Percentiles rank a stretch among this genome's conserved stretches.
Conservation (phyloP, 2,113 vertebrate species). For the Tringa solitaria region DNA sequence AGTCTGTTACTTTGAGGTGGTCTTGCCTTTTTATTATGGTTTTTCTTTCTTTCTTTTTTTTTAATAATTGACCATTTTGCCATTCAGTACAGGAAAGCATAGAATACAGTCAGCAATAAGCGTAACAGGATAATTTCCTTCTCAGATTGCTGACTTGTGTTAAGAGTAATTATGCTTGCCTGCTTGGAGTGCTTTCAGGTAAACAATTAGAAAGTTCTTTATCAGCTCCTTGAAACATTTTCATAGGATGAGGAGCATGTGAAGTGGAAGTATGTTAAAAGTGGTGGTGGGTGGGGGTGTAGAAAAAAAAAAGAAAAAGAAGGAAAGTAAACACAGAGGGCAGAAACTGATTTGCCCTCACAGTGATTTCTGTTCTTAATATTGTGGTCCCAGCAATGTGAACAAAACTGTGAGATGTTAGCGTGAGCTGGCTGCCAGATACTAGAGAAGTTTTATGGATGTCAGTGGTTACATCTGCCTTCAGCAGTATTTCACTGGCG, state of each 20-base stretch:
- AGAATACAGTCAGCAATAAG: constrained; percentile 11
- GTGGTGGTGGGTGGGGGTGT: too few relatives aligned
- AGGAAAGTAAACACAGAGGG: not conserved
- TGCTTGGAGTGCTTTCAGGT: constrained; percentile 26
- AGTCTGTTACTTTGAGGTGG: not conserved
- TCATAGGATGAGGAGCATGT: not conserved
- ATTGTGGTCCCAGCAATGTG: not conserved
- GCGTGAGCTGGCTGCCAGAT: not conserved
- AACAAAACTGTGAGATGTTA: not conserved
- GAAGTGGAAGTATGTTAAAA: not conserved
- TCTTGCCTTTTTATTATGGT: not conserved
- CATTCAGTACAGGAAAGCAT: not conserved
- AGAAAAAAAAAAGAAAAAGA: too few relatives aligned
- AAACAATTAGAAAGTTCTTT: constrained; percentile 31
- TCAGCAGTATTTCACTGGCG: not conserved
- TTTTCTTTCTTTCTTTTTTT: too few relatives aligned
- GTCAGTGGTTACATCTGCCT: not conserved
- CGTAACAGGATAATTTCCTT: constrained; percentile 5
- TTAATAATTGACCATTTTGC: not conserved
- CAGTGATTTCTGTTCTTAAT: not conserved
- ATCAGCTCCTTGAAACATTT: not conserved
- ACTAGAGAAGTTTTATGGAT: not conserved
- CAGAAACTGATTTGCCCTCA: not conserved
- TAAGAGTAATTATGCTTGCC: constrained; percentile 30
- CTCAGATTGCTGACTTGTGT: constrained; percentile 3